These are phyloP conservation scores for Pocillopora verrucosa DNA, from an alignment of 64 coral and sea anemone genomes.

Conservation along the genomic window DNA sequence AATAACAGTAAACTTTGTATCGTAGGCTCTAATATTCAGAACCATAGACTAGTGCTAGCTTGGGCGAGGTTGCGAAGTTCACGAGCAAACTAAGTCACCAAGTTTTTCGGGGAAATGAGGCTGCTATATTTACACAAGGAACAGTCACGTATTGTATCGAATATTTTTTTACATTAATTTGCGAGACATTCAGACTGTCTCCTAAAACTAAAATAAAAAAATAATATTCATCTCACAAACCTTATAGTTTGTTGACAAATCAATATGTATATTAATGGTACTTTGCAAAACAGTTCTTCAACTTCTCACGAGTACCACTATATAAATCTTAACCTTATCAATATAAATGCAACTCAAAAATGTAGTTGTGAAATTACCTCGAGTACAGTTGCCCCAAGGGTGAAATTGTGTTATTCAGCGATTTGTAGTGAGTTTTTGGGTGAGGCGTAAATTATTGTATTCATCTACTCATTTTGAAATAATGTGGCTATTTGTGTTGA, in stretches of 20 bases:
- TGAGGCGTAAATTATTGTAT: conserved; percentile 15
- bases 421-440: conserved; percentile 19
- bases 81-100: no score
- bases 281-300: not conserved
- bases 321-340: not conserved
- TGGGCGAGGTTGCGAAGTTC: not conserved
- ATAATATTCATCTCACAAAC: not conserved
- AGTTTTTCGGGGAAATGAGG: not conserved
- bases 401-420: not conserved
- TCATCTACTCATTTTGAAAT: not conserved
- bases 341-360: not conserved
- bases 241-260: not conserved
- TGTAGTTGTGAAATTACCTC: not conserved
- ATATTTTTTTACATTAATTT: not conserved
- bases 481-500: not conserved
- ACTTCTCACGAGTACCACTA: not conserved
- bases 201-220: not conserved
- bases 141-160: not conserved
- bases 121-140: not conserved
- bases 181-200: not conserved
- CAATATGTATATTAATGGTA: not conserved
- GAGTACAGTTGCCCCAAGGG: not conserved
- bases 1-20: not conserved
- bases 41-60: not conserved
- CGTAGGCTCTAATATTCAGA: not conserved